Evolutionary conservation across 2,797 vertebrate genomes (phyloP).

Genomic region (Acomys russatus): DNA sequence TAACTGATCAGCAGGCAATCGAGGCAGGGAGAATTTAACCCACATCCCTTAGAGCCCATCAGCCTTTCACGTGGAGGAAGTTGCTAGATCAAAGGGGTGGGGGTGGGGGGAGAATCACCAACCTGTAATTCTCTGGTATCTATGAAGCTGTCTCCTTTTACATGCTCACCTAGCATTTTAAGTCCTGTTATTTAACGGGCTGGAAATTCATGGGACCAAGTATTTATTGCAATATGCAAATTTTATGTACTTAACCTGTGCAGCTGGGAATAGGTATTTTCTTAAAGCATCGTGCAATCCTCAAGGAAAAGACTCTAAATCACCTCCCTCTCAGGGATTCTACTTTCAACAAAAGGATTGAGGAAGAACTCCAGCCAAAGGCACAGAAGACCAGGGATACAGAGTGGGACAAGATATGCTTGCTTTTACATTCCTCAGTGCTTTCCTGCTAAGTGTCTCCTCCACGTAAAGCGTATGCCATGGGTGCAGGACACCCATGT

Average conservation of each 20-base stretch:
- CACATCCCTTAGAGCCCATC: constrained; percentile 16
- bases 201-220: constrained; percentile 84
- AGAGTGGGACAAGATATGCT: neutral
- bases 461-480: neutral
- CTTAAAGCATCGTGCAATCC: constrained; percentile 81
- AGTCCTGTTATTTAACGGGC: constrained; percentile 86
- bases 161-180: constrained; percentile 86
- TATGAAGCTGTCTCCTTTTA: constrained; percentile 85
- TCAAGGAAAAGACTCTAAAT: constrained; percentile 80
- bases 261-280: constrained; percentile 83
- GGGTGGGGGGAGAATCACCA: constrained; percentile 73
- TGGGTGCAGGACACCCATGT: neutral
- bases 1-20: neutral
- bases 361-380: neutral
- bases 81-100: constrained; percentile 76
- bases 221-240: constrained; percentile 86
- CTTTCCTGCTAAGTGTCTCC: neutral
- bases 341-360: constrained; percentile 60
- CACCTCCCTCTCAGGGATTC: constrained; percentile 52
- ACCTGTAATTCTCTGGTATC: constrained; percentile 85
- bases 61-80: constrained; percentile 71
- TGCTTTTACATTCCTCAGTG: constrained; percentile 11
- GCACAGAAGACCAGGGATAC: neutral
- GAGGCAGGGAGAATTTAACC: constrained; percentile 29
- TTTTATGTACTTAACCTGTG: constrained; percentile 83